Percentiles rank a stretch among this genome's conserved stretches.
These are phyloP conservation scores for Pachymerium ferrugineum DNA, from an alignment of 2,888 invertebrate species.

Conservation along the genomic window DNA sequence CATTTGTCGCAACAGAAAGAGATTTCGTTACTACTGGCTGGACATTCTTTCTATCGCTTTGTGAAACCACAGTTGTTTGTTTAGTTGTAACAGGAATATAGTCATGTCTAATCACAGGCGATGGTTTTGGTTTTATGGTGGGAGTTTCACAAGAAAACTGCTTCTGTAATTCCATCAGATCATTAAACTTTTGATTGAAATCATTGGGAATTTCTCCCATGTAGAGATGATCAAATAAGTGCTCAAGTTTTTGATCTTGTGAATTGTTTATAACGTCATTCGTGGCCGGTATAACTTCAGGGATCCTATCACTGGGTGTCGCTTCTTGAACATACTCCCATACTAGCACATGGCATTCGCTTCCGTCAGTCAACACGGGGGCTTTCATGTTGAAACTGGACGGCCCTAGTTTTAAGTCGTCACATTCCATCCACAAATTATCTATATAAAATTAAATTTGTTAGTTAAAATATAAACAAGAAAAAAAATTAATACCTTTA, in stretches of 20 bases:
- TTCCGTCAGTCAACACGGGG: no score
- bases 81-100: no score
- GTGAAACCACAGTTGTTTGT: no score
- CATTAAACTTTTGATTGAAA: background rate
- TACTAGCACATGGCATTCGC: background rate
- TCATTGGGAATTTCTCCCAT: background rate
- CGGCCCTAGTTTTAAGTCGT: background rate
- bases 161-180: no score
- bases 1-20: background rate
- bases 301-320: background rate
- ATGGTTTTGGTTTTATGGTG: background rate
- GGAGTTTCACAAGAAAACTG: no score
- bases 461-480: background rate
- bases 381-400: background rate
- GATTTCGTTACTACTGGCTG: no score
- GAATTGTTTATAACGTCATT: background rate
- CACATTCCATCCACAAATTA: slow-evolving; percentile 18
- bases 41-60: no score
- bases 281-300: background rate
- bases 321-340: background rate
- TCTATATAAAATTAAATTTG: background rate
- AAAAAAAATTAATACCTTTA: background rate
- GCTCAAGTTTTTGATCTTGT: background rate
- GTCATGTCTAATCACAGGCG: no score
- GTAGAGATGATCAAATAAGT: background rate